A percentile compares a stretch with the other conserved stretches of the same genome.
phyloP scores from a whole-genome alignment of 2,797 vertebrate genomes.

The Halcyon smyrnensis region DNA sequence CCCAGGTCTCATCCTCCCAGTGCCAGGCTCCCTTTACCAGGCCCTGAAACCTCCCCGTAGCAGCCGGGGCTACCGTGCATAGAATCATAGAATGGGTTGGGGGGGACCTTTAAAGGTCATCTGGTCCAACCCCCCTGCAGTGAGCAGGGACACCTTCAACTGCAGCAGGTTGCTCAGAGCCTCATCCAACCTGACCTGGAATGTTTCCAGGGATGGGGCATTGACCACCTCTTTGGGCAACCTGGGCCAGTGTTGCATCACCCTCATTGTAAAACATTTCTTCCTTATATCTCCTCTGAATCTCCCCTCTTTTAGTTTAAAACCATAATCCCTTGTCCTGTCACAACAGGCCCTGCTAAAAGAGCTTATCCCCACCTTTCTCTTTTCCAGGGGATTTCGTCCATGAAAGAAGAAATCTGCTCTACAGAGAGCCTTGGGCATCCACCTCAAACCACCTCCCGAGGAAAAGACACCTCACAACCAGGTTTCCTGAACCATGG shows the following conservation, averaged over 20 bases:
- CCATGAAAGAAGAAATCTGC: accelerated
- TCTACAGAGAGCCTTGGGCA: not conserved
- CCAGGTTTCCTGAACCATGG: accelerated
- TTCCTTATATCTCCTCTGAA: not conserved
- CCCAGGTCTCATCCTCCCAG: no score
- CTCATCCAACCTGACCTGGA: no score
- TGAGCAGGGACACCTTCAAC: not conserved
- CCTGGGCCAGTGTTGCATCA: not conserved
- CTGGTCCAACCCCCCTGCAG: not conserved
- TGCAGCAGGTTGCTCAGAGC: not conserved
- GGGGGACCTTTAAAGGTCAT: not conserved
- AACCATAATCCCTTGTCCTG: not conserved
- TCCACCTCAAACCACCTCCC: no score
- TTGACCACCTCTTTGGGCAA: not conserved
- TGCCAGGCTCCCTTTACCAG: no score
- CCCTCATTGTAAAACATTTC: not conserved
- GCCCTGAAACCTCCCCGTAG: no score
- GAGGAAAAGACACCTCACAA: not conserved
- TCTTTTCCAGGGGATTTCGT: not conserved
- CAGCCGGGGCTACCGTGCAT: no score
- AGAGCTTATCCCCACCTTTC: not conserved
- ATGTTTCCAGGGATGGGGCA: no score
- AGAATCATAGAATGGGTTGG: not conserved
- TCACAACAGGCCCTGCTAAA: not conserved
- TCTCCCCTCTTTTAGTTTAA: not conserved